A percentile compares a stretch with the other conserved stretches of the same genome.
phyloP scores from a whole-genome alignment of 2,888 invertebrate genomes.

The Chaitophorus viminalis region DNA sequence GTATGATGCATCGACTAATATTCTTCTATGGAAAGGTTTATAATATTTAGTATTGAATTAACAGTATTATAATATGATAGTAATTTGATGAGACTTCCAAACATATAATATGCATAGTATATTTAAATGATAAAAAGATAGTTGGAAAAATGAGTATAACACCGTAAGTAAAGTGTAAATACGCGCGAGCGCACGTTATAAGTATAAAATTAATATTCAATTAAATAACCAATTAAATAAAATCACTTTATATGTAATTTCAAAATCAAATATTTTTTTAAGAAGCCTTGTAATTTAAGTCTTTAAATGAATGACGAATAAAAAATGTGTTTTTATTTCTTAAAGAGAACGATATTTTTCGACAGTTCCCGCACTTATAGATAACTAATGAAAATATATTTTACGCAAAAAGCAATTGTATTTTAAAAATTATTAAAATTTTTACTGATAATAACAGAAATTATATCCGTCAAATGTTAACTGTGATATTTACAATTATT shows the following conservation, averaged over 20 bases:
- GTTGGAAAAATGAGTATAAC: neutral
- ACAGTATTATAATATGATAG: neutral
- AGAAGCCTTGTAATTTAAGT: too few relatives aligned
- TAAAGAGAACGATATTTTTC: too few relatives aligned
- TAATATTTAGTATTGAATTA: neutral
- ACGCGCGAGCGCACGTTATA: neutral
- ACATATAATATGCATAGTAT: neutral
- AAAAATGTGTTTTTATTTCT: too few relatives aligned
- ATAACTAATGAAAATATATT: neutral
- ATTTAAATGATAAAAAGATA: neutral
- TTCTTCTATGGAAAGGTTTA: constrained; percentile 24
- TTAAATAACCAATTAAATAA: too few relatives aligned
- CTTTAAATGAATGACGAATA: too few relatives aligned
- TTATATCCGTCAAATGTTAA: too few relatives aligned
- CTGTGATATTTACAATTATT: neutral
- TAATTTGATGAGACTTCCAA: neutral
- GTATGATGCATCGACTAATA: constrained; percentile 19
- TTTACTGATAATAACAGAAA: too few relatives aligned
- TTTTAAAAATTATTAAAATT: neutral
- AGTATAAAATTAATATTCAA: neutral
- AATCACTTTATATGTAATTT: too few relatives aligned
- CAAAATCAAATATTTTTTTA: too few relatives aligned
- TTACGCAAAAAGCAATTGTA: neutral
- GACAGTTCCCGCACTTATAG: too few relatives aligned
- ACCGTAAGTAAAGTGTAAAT: neutral